These are phyloP conservation scores for Montifringilla adamsi DNA, from an alignment of 2,113 vertebrate species.

Conservation along the genomic window DNA sequence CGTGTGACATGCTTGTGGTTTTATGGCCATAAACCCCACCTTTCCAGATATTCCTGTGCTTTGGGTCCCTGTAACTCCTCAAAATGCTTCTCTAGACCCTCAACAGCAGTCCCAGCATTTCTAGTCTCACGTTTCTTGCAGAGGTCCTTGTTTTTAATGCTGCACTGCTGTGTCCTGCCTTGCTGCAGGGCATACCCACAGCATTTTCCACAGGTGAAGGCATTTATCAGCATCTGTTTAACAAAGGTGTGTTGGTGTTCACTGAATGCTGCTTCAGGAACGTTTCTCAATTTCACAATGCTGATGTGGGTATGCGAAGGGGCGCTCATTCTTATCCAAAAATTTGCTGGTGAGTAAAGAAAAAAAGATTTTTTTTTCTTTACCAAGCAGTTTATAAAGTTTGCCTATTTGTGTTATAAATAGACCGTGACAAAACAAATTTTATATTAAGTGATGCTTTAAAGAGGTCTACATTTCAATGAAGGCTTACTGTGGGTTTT, in stretches of 20 bases:
- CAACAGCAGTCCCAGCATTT: not conserved
- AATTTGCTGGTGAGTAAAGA: not conserved
- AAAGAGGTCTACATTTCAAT: not conserved
- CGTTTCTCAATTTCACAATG: accelerated
- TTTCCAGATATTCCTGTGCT: not conserved
- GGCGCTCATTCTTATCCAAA: not conserved
- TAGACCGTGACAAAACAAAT: not conserved
- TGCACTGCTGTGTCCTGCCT: not conserved
- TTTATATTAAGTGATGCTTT: not conserved
- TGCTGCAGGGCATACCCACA: not conserved
- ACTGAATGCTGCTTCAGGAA: not conserved
- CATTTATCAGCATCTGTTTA: not conserved
- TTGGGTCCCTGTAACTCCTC: not conserved
- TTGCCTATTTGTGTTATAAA: not conserved
- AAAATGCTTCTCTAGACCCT: not conserved
- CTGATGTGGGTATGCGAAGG: not conserved
- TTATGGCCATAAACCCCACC: not conserved
- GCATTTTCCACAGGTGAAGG: not conserved
- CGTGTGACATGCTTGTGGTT: not conserved
- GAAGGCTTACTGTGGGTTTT: not conserved
- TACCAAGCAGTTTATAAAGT: not conserved
- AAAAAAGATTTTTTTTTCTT: not conserved
- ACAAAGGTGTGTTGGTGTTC: not conserved
- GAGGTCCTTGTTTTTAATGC: not conserved
- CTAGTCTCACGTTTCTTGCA: not conserved